These are phyloP conservation scores for Himalopsyche kuldschensis DNA, from an alignment of 2,888 invertebrate species.

Conservation along the genomic window DNA sequence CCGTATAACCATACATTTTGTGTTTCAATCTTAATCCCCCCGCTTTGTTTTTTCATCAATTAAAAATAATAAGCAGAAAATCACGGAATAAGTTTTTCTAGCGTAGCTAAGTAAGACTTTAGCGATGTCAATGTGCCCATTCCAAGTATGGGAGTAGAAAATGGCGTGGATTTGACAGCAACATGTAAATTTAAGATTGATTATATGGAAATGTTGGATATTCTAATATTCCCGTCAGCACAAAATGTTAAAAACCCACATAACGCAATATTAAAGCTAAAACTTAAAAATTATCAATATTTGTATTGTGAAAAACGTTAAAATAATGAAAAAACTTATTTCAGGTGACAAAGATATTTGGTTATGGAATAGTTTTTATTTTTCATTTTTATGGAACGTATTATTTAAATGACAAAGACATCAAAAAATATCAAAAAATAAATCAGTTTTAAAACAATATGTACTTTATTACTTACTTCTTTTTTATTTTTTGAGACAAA, in stretches of 20 bases:
- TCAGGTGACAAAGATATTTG: too few species aligned
- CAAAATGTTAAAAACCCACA: not conserved
- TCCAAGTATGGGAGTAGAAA: slow-evolving; percentile 3
- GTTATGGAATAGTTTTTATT: too few species aligned
- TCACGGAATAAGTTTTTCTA: not conserved
- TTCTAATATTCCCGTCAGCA: slow-evolving; percentile 2
- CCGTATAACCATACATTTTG: too few species aligned
- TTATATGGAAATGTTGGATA: slow-evolving; percentile 30
- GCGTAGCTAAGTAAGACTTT: not conserved
- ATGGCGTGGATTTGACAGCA: slow-evolving; percentile 38
- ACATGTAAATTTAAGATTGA: slow-evolving; percentile 40
- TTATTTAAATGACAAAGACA: too few species aligned
- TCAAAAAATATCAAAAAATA: too few species aligned
- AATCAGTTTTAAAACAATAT: too few species aligned
- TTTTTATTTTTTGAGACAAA: too few species aligned
- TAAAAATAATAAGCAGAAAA: not conserved
- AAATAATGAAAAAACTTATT: too few species aligned
- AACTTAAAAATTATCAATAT: not conserved
- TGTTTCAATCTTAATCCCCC: too few species aligned
- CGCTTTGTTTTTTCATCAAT: too few species aligned
- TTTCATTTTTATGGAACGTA: too few species aligned
- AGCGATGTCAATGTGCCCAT: not conserved
- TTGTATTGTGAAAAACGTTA: not conserved
- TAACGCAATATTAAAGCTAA: not conserved
- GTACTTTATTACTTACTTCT: too few species aligned